These are phyloP conservation scores for Noctuana brunneofusca DNA, from an alignment of 2,888 invertebrate species.

Conservation along the genomic window DNA sequence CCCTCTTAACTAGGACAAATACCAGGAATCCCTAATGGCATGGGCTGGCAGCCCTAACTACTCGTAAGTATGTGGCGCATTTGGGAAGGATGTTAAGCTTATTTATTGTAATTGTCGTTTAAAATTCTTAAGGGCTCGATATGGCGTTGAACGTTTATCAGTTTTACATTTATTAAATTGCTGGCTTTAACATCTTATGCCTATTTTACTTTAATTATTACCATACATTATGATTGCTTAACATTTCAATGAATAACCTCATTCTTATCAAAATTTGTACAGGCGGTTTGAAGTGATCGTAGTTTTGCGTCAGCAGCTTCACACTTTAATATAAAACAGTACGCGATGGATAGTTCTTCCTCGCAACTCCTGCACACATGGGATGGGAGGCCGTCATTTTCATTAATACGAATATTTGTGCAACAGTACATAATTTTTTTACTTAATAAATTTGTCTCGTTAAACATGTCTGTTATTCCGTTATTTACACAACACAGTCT, in stretches of 20 bases:
- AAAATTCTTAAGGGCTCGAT: background rate
- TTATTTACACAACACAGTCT: slow-evolving; percentile 58
- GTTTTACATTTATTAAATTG: slow-evolving; percentile 8
- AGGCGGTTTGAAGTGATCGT: no score
- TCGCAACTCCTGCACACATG: slow-evolving; percentile 57
- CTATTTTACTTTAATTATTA: background rate
- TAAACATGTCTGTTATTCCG: slow-evolving; percentile 53
- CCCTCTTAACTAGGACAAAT: no score
- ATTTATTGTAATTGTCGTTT: slow-evolving; percentile 22
- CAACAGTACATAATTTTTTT: slow-evolving; percentile 63
- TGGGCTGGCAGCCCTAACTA: no score
- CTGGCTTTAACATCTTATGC: background rate
- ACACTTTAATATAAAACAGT: slow-evolving; percentile 60
- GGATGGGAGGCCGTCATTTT: slow-evolving; percentile 59
- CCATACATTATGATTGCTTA: background rate
- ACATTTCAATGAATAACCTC: background rate
- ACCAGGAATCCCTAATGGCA: no score
- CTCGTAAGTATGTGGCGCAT: background rate
- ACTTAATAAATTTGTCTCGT: slow-evolving; percentile 43
- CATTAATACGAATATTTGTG: slow-evolving; percentile 49
- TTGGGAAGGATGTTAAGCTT: slow-evolving; percentile 6
- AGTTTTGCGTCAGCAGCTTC: slow-evolving; percentile 58
- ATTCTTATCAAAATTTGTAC: no score
- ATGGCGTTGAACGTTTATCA: slow-evolving; percentile 7
- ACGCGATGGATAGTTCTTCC: slow-evolving; percentile 51